Percentiles rank a stretch among this genome's conserved stretches.
Conservation (phyloP, 1,140 invertebrate species). For the Stegodyphus dumicola region DNA sequence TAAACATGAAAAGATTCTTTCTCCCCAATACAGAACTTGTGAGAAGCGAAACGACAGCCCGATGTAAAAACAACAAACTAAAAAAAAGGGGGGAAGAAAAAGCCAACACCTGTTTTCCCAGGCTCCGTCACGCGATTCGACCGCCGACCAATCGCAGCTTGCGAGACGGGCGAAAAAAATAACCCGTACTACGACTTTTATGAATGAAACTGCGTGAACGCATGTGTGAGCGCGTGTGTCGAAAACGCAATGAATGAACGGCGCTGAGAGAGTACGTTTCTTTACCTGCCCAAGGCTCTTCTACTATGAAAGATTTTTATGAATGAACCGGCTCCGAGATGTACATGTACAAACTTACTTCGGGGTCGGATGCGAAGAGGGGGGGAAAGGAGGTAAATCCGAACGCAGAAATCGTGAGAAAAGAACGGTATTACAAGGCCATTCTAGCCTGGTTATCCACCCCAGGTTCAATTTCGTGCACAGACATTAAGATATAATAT, state of each 20-base stretch:
- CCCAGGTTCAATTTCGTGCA: no score
- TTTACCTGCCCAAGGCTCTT: slow-evolving; percentile 57
- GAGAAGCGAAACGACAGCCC: slow-evolving; percentile 29
- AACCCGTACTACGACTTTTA: slow-evolving; percentile 41
- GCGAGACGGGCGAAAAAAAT: neutral
- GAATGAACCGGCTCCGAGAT: slow-evolving; percentile 52
- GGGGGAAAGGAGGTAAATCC: slow-evolving; percentile 24
- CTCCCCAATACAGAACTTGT: neutral
- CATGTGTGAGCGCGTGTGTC: slow-evolving; percentile 50
- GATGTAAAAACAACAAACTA: slow-evolving; percentile 7
- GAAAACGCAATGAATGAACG: slow-evolving; percentile 56
- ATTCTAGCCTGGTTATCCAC: neutral
- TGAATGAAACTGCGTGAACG: slow-evolving; percentile 52
- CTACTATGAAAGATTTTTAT: slow-evolving; percentile 57
- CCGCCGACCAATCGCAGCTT: slow-evolving; percentile 34
- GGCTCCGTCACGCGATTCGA: slow-evolving; percentile 55
- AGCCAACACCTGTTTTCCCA: slow-evolving; percentile 60
- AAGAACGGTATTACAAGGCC: slow-evolving; percentile 45
- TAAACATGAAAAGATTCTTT: slow-evolving; percentile 2
- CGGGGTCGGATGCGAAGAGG: slow-evolving; percentile 37
- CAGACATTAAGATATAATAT: no score
- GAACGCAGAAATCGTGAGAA: slow-evolving; percentile 44
- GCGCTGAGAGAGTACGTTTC: slow-evolving; percentile 34
- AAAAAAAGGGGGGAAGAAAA: slow-evolving; percentile 18
- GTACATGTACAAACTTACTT: slow-evolving; percentile 49